A percentile compares a stretch with the other conserved stretches of the same genome.
Evolutionary conservation across 2,888 invertebrate genomes (phyloP).

Genomic region (Rhagonycha lutea): DNA sequence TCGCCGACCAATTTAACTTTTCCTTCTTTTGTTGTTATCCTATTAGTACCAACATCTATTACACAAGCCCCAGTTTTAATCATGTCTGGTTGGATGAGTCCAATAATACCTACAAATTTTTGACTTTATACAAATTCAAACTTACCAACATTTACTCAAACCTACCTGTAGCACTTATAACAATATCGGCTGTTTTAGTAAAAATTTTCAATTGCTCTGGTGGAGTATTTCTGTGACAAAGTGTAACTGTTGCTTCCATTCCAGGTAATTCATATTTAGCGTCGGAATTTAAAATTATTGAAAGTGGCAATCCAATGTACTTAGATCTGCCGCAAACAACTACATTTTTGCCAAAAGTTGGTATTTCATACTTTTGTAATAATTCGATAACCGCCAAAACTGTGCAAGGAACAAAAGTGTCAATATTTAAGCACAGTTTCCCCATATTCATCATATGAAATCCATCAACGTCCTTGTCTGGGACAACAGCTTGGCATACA

Average conservation of each 20-base stretch:
- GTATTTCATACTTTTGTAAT: conserved; percentile 66
- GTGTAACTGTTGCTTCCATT: conserved; percentile 85
- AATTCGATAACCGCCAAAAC: conserved; percentile 76
- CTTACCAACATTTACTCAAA: not conserved
- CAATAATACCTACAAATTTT: conserved; percentile 66
- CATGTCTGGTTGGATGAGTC: conserved; percentile 80
- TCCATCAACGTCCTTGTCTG: conserved; percentile 89
- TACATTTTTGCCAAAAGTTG: conserved; percentile 84
- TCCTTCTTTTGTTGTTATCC: conserved; percentile 67
- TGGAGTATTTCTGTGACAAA: conserved; percentile 89
- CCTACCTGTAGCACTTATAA: conserved; percentile 75
- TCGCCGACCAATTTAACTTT: conserved; percentile 82
- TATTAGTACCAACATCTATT: conserved; percentile 87
- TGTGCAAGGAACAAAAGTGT: conserved; percentile 78
- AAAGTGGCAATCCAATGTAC: conserved; percentile 89
- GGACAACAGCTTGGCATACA: conserved; percentile 79
- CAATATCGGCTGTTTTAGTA: conserved; percentile 76
- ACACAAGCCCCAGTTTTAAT: conserved; percentile 86
- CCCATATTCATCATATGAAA: conserved; percentile 86
- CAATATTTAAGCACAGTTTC: conserved; percentile 72
- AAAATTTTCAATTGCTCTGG: conserved; percentile 71
- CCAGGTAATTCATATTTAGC: conserved; percentile 70
- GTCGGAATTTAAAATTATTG: conserved; percentile 82
- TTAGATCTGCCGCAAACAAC: conserved; percentile 90
- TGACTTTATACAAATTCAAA: not conserved